A percentile compares a stretch with the other conserved stretches of the same genome.
phyloP scores from a whole-genome alignment of 2,888 invertebrate genomes.

The Adelognathus sp. region DNA sequence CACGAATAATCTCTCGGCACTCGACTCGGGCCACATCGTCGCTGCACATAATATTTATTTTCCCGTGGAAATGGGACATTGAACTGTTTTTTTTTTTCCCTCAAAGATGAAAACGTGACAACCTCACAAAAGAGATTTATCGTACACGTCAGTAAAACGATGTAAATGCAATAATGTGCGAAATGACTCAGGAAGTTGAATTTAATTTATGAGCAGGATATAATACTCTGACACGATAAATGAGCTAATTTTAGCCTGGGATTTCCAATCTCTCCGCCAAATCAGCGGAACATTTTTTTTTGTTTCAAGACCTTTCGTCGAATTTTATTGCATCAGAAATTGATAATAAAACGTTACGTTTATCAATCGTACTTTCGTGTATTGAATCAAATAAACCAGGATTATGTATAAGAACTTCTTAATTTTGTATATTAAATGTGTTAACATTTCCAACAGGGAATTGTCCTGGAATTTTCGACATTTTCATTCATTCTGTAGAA shows the following conservation, averaged over 20 bases:
- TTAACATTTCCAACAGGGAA: too few species aligned
- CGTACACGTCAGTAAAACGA: background rate
- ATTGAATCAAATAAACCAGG: too few species aligned
- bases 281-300: background rate
- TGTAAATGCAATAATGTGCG: background rate
- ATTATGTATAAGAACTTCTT: too few species aligned
- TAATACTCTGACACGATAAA: background rate
- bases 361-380: too few species aligned
- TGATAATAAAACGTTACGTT: too few species aligned
- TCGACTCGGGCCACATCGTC: conserved; percentile 10
- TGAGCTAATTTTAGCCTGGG: background rate
- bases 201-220: conserved; percentile 1
- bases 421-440: too few species aligned
- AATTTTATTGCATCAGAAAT: background rate
- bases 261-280: too few species aligned
- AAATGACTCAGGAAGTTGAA: background rate
- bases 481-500: too few species aligned
- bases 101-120: too few species aligned
- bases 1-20: background rate
- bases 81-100: background rate
- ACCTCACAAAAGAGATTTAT: background rate
- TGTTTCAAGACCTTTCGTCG: background rate
- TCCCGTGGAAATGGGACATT: background rate
- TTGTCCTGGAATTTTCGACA: too few species aligned
- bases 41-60: background rate